Conservation (phyloP, 1,140 invertebrate species). For the Caerostris extrusa region DNA sequence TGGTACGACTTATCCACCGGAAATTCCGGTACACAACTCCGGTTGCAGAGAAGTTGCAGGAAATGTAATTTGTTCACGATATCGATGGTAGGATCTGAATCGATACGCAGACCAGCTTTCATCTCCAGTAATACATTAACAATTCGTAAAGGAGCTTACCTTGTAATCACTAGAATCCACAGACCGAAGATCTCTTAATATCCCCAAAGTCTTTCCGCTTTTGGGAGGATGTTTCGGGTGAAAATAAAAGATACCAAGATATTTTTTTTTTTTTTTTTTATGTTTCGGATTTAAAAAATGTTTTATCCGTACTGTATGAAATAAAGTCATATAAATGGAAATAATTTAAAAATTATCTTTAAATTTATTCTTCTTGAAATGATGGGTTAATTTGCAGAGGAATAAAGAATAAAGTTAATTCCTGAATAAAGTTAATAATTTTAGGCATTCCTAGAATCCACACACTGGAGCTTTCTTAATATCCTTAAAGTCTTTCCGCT, state of each 20-base stretch:
- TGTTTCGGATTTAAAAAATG: background rate
- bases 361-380: too few species aligned
- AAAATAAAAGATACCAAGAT: background rate
- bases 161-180: constrained; percentile 3
- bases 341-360: background rate
- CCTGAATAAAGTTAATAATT: too few species aligned
- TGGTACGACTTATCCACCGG: constrained; percentile 32
- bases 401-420: too few species aligned
- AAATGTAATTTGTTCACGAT: constrained; percentile 40
- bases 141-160: constrained; percentile 27
- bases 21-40: constrained; percentile 6
- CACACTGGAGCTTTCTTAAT: too few species aligned
- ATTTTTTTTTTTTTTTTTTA: too few species aligned
- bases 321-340: too few species aligned
- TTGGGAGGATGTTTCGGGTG: background rate
- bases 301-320: background rate
- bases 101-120: background rate
- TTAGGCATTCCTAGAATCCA: too few species aligned
- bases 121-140: constrained; percentile 27
- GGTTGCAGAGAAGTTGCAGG: constrained; percentile 17
- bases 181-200: background rate
- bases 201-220: background rate
- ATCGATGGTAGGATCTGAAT: constrained; percentile 13
- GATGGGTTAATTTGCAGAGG: too few species aligned
- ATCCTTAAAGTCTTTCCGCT: too few species aligned